phyloP scores from a whole-genome alignment of 2,888 invertebrate species.

The Cosmia trapezina region DNA sequence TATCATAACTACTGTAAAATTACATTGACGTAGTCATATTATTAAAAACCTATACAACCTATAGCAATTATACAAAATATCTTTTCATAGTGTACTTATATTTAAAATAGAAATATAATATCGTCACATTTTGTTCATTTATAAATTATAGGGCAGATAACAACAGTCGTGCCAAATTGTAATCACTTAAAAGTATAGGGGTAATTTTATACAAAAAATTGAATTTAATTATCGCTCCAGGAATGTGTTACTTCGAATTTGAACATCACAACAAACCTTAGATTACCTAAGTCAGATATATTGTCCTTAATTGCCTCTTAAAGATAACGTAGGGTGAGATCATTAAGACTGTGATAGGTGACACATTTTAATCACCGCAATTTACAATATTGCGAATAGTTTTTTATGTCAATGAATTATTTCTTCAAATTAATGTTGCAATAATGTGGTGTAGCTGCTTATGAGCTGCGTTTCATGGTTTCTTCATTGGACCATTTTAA shows the following conservation, averaged over 20 bases:
- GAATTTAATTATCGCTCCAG: constrained; percentile 64
- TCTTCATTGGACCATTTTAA: constrained; percentile 1
- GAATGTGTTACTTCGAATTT: constrained; percentile 72
- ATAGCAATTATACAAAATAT: constrained; percentile 89
- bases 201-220: constrained; percentile 56
- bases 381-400: constrained; percentile 29
- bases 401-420: constrained; percentile 20
- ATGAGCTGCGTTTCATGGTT: constrained; percentile 13
- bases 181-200: constrained; percentile 55
- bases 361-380: constrained; percentile 37
- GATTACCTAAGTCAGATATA: constrained; percentile 48
- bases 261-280: constrained; percentile 49
- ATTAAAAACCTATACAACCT: constrained; percentile 86
- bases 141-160: constrained; percentile 73
- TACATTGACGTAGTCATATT: constrained; percentile 78
- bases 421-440: constrained; percentile 1
- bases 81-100: constrained; percentile 84
- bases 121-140: constrained; percentile 85
- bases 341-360: constrained; percentile 53
- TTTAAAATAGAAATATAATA: constrained; percentile 83
- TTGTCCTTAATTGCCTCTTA: constrained; percentile 45
- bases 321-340: constrained; percentile 57
- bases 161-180: constrained; percentile 68
- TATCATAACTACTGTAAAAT: constrained; percentile 76
- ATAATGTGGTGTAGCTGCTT: constrained; percentile 6